Base-by-base conservation (phyloP, 64 coral and sea anemone genomes). In the Dendronephthya gigantea region DNA sequence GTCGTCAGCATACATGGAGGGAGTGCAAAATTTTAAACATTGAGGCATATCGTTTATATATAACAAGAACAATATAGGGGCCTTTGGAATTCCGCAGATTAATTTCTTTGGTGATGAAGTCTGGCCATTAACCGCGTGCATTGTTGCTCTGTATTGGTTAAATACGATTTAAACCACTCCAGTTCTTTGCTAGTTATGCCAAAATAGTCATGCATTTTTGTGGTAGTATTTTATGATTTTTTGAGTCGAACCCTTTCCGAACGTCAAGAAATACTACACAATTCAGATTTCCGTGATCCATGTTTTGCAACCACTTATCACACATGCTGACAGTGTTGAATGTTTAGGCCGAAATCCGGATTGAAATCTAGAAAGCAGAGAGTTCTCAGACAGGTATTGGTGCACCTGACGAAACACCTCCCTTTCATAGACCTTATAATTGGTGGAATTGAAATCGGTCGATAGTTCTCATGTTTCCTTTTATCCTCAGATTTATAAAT, bases 131-230 rank as follows among this genome's bases (percentile, higher is more conserved):
- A 49, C 39, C n/a, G n/a, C 5, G 41, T 79, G 38, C 69, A 79
- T 88, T 79, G 68, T 70, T 88, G 69, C 9, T 88, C 45, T 0
- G 40, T 40, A 33, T 88, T 88, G n/a, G 86, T 87, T 81, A 87
- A 31, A 29, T 87, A 87, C 9, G 66, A 81, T 48, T 81, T 5
- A 38, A 87, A 87, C 68, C 66, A 81, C 10, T 81, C 50, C 11
- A 81, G 28, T 65, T 87, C 66, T 5, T 31, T 35, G 28, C 84
- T 51, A 17, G 17, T 39, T 40, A 85, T 85, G 15, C 83, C 41
- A 58, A 50, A 85, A 85, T 65, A 27, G 12, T 55, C 29, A 30
- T 58, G 9, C 83, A 85, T 85, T n/a, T n/a, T n/a, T n/a, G n/a
- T n/a, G n/a, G n/a, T n/a, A n/a, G n/a, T n/a, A n/a, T n/a, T n/a